Conservation (phyloP, 2,888 invertebrate species). For the Callyntrura sp. region DNA sequence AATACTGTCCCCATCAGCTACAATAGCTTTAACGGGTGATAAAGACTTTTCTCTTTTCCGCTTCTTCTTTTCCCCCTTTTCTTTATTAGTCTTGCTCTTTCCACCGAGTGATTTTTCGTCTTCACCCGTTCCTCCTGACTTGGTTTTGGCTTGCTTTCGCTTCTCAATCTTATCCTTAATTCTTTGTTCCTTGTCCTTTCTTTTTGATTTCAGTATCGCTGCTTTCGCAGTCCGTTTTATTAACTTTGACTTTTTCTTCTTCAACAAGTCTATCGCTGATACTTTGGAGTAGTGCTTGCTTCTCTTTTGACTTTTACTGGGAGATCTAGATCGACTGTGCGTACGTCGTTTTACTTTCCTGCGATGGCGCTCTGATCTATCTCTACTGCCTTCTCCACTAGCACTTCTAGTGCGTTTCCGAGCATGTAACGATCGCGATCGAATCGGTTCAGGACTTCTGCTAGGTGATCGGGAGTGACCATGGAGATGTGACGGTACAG, state of each 20-base stretch:
- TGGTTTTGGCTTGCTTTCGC: constrained; percentile 84
- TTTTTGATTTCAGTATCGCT: constrained; percentile 35
- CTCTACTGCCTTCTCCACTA: constrained; percentile 26
- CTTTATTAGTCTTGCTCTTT: constrained; percentile 69
- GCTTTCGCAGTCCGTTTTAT: constrained; percentile 70
- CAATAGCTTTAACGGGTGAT: constrained; percentile 95
- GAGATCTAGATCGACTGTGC: constrained; percentile 44
- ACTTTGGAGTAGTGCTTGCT: constrained; percentile 40
- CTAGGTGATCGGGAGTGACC: constrained; percentile 62
- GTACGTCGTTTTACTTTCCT: neutral
- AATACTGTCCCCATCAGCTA: constrained; percentile 96
- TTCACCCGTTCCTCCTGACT: constrained; percentile 15
- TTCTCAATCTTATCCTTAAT: constrained; percentile 86
- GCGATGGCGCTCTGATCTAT: constrained; percentile 2
- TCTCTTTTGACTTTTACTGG: constrained; percentile 35
- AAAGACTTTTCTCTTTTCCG: constrained; percentile 85
- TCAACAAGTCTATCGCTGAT: constrained; percentile 62
- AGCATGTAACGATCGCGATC: constrained; percentile 33
- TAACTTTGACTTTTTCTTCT: constrained; percentile 75
- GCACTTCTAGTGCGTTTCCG: constrained; percentile 15
- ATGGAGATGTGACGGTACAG: constrained; percentile 28
- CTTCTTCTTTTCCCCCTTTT: constrained; percentile 84
- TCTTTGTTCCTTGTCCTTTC: constrained; percentile 44
- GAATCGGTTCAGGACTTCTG: constrained; percentile 56
- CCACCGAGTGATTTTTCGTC: neutral